Evolutionary conservation across 2,113 vertebrate genomes (phyloP), one percentile per base, ranked within the genome.

Genomic region (Vireo altiloquus): DNA sequence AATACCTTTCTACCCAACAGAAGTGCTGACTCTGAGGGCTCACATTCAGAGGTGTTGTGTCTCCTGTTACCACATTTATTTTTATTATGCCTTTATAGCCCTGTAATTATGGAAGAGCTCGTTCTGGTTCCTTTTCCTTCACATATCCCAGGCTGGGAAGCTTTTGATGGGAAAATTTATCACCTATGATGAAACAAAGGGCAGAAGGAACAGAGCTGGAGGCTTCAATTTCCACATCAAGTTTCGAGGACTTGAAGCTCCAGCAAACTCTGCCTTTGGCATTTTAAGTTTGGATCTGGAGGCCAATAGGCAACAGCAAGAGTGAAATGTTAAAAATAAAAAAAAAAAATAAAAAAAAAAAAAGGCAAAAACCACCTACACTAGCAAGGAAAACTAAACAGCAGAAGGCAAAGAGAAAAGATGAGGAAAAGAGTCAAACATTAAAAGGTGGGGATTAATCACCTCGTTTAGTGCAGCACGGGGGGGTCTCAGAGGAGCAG

Each of bases 21-120:
- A 95, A 82, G 39, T 64, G 75, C 47, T 93, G 79, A 76, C 68
- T 89, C 53, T 1, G 21, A 84, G 75, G 63, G 47, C 92, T 95
- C 85, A 25, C 20, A 39, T 37, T 89, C 94, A 75, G 92, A 93
- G 88, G 76, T 94, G 95, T 78, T 87, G 93, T 56, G 69, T 87
- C 95, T 92, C 33, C 80, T 84, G 80, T 83, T 92, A 89, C 57
- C 87, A 89, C 46, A 15, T 89, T 92, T 88, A 86, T 91, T 95
- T 96, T 94, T 90, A 71, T 95, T 93, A 94, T 63, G 79, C 80
- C 82, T 86, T 60, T 72, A 70, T 59, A 90, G 72, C 56, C 61
- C 52, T 44, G 18, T 56, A 89, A 88, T 83, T 93, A 80, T 46
- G 69, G 90, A 83, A 92, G 75, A 88, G 39, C 75, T 75, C 65